A percentile compares a stretch with the other conserved stretches of the same genome.
These are phyloP conservation scores for Tupaia chinensis DNA, from an alignment of 2,113 vertebrate genomes.

Conservation along the genomic window DNA sequence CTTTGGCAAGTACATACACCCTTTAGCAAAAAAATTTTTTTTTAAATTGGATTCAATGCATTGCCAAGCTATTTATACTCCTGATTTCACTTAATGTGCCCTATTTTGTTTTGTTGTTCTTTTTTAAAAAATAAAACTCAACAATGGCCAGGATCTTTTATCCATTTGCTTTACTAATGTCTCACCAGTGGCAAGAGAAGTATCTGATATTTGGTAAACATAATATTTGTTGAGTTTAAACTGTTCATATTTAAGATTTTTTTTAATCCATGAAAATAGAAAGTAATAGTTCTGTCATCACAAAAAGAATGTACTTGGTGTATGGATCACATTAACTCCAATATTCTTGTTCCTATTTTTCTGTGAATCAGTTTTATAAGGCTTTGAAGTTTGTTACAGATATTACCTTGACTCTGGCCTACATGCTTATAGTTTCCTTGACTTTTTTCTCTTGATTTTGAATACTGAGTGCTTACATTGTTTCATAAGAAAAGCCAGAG, in stretches of 20 bases:
- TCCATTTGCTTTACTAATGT: neutral
- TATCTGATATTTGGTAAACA: slow-evolving; percentile 2
- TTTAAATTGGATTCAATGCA: neutral
- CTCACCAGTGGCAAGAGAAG: neutral
- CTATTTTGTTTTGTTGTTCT: neutral
- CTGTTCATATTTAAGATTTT: neutral
- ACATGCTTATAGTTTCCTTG: neutral
- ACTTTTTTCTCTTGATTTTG: neutral
- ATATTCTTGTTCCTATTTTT: neutral
- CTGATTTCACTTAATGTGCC: neutral
- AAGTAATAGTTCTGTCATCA: neutral
- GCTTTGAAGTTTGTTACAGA: neutral
- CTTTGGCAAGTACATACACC: too few species aligned
- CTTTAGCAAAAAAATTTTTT: too few species aligned
- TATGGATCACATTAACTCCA: slow-evolving; percentile 11
- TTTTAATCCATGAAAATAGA: neutral
- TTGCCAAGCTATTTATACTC: neutral
- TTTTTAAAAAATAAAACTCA: slow-evolving; percentile 6
- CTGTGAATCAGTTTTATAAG: neutral
- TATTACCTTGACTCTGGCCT: neutral
- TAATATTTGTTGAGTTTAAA: slow-evolving; percentile 3
- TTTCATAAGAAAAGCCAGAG: neutral
- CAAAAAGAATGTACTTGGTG: neutral
- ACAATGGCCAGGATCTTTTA: neutral
- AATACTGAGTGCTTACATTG: neutral